phyloP scores from a whole-genome alignment of 1,140 invertebrate genomes.

The Heliconius nattereri region DNA sequence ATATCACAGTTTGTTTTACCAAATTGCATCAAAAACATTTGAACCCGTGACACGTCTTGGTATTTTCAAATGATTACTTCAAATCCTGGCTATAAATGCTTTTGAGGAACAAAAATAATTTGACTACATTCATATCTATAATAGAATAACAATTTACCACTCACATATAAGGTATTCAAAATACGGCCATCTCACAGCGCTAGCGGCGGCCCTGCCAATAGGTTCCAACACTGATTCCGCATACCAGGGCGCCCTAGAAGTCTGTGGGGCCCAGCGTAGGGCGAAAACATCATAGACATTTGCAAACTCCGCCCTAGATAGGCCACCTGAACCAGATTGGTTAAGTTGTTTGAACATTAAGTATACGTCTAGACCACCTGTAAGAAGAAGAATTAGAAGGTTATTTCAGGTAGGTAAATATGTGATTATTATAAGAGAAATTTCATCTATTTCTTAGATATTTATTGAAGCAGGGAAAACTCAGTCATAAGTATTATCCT shows the following conservation, averaged over 20 bases:
- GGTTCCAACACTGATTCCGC: constrained; percentile 83
- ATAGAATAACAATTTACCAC: constrained; percentile 52
- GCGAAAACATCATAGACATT: constrained; percentile 87
- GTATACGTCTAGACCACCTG: constrained; percentile 89
- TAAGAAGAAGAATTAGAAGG: constrained; percentile 29
- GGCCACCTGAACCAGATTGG: constrained; percentile 83
- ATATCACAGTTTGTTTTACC: no score
- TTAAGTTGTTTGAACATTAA: constrained; percentile 92
- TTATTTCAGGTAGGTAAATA: no score
- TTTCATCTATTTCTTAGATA: no score
- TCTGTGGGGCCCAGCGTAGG: constrained; percentile 88
- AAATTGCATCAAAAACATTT: no score
- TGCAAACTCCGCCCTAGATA: constrained; percentile 89
- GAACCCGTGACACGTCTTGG: no score
- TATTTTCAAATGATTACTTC: no score
- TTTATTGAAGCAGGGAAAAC: no score
- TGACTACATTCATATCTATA: background rate
- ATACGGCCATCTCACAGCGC: constrained; percentile 86
- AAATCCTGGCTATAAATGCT: no score
- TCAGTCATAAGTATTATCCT: no score
- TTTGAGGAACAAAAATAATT: no score
- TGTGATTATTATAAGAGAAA: no score
- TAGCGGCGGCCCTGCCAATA: constrained; percentile 83
- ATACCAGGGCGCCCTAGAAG: constrained; percentile 87
- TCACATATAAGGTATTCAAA: constrained; percentile 89